These are phyloP conservation scores for Nycticorax nycticorax DNA, from an alignment of 2,113 vertebrate genomes.

Conservation along the genomic window DNA sequence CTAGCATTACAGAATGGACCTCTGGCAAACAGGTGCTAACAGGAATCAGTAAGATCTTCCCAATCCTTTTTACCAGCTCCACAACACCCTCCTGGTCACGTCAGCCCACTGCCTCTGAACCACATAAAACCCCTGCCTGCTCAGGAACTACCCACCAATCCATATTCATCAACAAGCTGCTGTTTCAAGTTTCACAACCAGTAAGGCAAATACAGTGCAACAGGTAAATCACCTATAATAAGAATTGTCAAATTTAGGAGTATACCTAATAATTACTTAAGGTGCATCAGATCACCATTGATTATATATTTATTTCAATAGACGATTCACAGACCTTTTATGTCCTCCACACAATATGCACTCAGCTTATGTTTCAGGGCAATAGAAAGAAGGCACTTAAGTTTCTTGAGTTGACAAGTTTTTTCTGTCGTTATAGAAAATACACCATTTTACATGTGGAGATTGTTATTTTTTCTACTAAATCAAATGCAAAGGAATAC, in stretches of 20 bases:
- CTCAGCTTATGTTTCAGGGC: not conserved
- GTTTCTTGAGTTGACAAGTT: not conserved
- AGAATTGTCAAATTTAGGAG: not conserved
- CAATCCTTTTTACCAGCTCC: not conserved
- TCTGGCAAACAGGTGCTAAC: not conserved
- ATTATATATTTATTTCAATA: not conserved
- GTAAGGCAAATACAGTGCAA: not conserved
- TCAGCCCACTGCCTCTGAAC: not conserved
- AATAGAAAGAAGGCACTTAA: not conserved
- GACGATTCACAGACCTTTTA: not conserved
- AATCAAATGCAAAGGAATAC: not conserved
- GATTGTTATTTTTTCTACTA: not conserved
- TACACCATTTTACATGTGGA: too few relatives aligned
- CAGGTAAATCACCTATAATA: not conserved
- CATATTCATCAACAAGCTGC: not conserved
- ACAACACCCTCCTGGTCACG: not conserved
- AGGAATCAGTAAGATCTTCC: not conserved
- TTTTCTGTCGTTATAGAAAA: not conserved
- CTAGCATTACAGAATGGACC: not conserved
- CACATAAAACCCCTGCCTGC: not conserved
- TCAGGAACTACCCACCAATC: not conserved
- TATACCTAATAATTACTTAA: not conserved
- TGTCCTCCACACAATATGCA: not conserved
- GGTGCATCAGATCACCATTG: not conserved
- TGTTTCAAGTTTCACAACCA: not conserved